These are phyloP conservation scores for Casuarius casuarius DNA, from an alignment of 2,113 vertebrate genomes.

Conservation along the genomic window DNA sequence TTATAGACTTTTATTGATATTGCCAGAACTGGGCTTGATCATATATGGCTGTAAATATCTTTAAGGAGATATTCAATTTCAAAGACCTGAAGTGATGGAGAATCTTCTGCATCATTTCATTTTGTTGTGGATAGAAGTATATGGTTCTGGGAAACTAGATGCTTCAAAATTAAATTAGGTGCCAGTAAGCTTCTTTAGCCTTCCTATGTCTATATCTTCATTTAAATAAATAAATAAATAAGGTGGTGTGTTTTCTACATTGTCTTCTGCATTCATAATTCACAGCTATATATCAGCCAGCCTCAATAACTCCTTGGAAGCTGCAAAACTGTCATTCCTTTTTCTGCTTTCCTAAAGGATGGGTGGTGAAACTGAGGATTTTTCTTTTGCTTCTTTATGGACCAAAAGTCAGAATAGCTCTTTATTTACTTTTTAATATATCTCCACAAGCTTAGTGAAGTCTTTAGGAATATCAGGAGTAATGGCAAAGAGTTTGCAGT, in stretches of 20 bases:
- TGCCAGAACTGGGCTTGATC: neutral
- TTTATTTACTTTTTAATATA: neutral
- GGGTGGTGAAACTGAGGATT: neutral
- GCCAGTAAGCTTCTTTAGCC: neutral
- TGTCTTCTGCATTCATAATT: neutral
- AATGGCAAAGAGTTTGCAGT: neutral
- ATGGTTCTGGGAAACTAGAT: neutral
- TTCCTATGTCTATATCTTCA: neutral
- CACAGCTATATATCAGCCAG: neutral
- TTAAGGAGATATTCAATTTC: neutral
- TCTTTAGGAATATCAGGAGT: neutral
- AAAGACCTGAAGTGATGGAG: neutral
- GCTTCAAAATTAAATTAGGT: constrained; percentile 1
- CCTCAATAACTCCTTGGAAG: neutral
- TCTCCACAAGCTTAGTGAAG: neutral
- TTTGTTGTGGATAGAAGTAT: neutral
- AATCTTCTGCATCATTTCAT: neutral
- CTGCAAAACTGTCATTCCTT: constrained; percentile 1
- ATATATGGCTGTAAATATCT: neutral
- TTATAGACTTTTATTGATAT: neutral
- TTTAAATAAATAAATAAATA: neutral
- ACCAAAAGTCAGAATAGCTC: neutral
- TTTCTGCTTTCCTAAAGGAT: neutral
- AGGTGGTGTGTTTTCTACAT: neutral
- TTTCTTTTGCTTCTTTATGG: neutral